These are phyloP conservation scores for Blomia tropicalis DNA, from an alignment of 2,888 invertebrate species.

Conservation along the genomic window DNA sequence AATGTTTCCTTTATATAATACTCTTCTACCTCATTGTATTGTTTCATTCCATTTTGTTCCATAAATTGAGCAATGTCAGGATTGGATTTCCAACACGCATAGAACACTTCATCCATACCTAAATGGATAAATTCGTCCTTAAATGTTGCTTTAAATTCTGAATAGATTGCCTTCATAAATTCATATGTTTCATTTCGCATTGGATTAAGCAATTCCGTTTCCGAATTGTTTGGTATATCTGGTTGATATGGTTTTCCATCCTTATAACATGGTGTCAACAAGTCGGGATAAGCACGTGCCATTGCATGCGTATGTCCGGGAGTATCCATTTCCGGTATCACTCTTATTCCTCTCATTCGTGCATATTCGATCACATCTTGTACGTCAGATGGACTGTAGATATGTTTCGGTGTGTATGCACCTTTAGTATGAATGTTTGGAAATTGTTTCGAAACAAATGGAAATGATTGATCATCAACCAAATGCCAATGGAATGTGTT, in stretches of 20 bases:
- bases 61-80: conserved; percentile 49
- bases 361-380: conserved; percentile 57
- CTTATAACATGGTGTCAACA: conserved; percentile 54
- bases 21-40: conserved; percentile 36
- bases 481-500: conserved; percentile 94
- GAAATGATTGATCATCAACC: conserved; percentile 80
- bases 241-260: conserved; percentile 25
- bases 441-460: conserved; percentile 59
- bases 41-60: conserved; percentile 33
- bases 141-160: conserved; percentile 52
- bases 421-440: conserved; percentile 48
- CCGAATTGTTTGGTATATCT: conserved; percentile 22
- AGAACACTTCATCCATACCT: conserved; percentile 78
- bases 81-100: conserved; percentile 56
- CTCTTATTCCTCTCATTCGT: conserved; percentile 58
- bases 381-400: conserved; percentile 37
- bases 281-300: conserved; percentile 37
- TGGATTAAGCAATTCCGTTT: conserved; percentile 34
- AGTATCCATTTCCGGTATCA: conserved; percentile 79
- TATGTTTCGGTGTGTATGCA: conserved; percentile 32
- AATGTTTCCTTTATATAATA: conserved; percentile 30
- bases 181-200: conserved; percentile 44
- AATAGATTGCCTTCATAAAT: conserved; percentile 50
- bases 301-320: conserved; percentile 50
- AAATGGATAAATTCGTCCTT: conserved; percentile 68